phyloP scores from a whole-genome alignment of 2,888 invertebrate genomes.

The Dicranocentrus wangi region DNA sequence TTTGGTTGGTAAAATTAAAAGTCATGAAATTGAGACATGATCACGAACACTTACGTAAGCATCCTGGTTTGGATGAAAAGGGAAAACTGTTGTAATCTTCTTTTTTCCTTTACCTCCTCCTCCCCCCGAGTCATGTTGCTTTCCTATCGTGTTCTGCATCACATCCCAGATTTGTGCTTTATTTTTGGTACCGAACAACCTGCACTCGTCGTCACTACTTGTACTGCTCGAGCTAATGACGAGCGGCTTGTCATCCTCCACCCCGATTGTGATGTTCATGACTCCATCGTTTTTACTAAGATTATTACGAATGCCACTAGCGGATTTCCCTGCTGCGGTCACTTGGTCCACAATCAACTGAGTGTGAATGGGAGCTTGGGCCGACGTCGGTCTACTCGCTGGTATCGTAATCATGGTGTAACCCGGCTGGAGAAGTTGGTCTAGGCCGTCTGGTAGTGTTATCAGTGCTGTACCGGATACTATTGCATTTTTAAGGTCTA shows the following conservation, averaged over 20 bases:
- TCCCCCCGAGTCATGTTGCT: constrained; percentile 53
- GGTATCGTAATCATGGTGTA: constrained; percentile 72
- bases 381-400: constrained; percentile 40
- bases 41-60: constrained; percentile 65
- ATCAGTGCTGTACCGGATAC: constrained; percentile 72
- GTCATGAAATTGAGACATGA: constrained; percentile 11
- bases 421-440: constrained; percentile 67
- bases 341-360: constrained; percentile 25
- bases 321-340: not conserved
- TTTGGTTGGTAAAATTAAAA: too few relatives aligned
- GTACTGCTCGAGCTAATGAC: not conserved
- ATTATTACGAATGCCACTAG: constrained; percentile 41
- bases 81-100: constrained; percentile 70
- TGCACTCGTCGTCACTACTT: constrained; percentile 50
- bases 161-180: constrained; percentile 72
- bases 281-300: constrained; percentile 45
- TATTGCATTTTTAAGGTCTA: constrained; percentile 71
- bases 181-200: constrained; percentile 69
- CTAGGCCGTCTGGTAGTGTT: constrained; percentile 70
- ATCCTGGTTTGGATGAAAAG: constrained; percentile 72
- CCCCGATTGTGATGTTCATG: constrained; percentile 38
- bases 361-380: constrained; percentile 34
- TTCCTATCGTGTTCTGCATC: constrained; percentile 68
- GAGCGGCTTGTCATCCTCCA: constrained; percentile 45
- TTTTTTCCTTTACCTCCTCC: constrained; percentile 62